Evolutionary conservation across 2,888 invertebrate genomes (phyloP).

Genomic region (Tetanocera ferruginea): DNA sequence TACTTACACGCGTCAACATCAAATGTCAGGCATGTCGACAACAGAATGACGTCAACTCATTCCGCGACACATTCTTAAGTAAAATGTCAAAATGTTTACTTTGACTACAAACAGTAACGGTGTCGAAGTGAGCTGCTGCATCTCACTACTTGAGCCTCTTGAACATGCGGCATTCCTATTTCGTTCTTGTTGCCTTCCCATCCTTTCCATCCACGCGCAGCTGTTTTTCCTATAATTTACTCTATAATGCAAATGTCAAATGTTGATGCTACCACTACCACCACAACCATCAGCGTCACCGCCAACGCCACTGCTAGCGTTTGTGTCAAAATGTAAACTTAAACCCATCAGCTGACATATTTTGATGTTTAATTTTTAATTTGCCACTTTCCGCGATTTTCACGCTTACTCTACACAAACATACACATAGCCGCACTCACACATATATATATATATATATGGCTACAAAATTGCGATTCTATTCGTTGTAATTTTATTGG

Average conservation of each 20-base stretch:
- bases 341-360: conserved; percentile 47
- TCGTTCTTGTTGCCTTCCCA: not conserved
- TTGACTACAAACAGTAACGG: conserved; percentile 28
- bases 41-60: conserved; percentile 5
- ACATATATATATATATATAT: too few species aligned
- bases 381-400: conserved; percentile 42
- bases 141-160: not conserved
- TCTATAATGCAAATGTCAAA: conserved; percentile 31
- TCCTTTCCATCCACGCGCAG: not conserved
- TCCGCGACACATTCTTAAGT: conserved; percentile 50
- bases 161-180: not conserved
- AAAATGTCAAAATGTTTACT: conserved; percentile 64
- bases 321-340: conserved; percentile 43
- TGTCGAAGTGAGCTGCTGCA: not conserved
- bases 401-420: not conserved
- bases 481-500: too few species aligned
- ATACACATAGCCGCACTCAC: not conserved
- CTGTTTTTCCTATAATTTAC: not conserved
- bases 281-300: not conserved
- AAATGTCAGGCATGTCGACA: conserved; percentile 20
- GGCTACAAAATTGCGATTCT: too few species aligned
- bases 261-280: not conserved
- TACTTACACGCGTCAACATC: conserved; percentile 50
- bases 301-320: not conserved
- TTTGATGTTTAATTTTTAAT: conserved; percentile 51